Evolutionary conservation across 2,888 invertebrate genomes (phyloP).

Genomic region (Phaonia tiefii): DNA sequence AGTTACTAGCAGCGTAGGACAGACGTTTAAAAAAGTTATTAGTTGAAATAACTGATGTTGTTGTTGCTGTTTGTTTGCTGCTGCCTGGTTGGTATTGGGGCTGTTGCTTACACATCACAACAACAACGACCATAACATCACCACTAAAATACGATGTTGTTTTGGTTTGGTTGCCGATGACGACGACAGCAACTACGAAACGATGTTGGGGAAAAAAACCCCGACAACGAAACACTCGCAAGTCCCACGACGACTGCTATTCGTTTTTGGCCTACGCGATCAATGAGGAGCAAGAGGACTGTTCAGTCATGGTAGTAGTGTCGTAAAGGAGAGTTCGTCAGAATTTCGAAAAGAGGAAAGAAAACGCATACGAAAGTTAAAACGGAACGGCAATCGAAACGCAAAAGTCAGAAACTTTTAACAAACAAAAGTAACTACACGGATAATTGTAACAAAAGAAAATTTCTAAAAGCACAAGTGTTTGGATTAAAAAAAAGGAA

Average conservation of each 20-base stretch:
- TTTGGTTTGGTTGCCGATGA: constrained; percentile 54
- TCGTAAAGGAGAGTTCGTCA: constrained; percentile 71
- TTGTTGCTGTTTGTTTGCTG: no score
- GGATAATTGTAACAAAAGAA: neutral
- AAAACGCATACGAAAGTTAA: neutral
- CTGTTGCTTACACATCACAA: constrained; percentile 29
- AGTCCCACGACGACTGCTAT: constrained; percentile 56
- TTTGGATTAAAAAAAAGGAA: no score
- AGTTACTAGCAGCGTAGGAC: constrained; percentile 54
- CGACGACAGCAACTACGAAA: constrained; percentile 62
- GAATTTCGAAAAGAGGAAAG: neutral
- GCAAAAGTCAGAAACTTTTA: neutral
- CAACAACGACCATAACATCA: constrained; percentile 44
- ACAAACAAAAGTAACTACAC: neutral
- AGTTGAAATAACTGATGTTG: constrained; percentile 27
- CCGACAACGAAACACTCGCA: constrained; percentile 48
- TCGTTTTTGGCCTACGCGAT: constrained; percentile 66
- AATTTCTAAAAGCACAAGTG: neutral
- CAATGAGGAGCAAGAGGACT: constrained; percentile 69
- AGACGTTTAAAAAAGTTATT: constrained; percentile 56
- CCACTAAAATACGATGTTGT: constrained; percentile 43
- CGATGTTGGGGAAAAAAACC: constrained; percentile 24
- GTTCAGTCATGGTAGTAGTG: constrained; percentile 76
- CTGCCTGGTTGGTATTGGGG: neutral
- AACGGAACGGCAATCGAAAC: neutral